Base-by-base conservation (phyloP, 2,888 invertebrate species). In the Hirtodrosophila cameraria region DNA sequence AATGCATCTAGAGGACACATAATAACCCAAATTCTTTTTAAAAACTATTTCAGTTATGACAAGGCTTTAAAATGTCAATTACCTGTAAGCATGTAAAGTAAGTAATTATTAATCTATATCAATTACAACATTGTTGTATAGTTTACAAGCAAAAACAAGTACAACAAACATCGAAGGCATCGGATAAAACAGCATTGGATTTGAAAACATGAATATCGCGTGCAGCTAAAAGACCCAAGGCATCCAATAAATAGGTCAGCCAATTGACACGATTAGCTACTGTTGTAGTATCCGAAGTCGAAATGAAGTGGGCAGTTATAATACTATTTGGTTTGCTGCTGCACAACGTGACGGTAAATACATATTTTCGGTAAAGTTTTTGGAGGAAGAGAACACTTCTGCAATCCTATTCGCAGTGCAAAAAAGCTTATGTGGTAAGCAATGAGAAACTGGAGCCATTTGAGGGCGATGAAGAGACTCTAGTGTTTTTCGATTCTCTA, bases 391-490 rank as follows among this genome's bases (percentile, higher is more conserved):
- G 20, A 16, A 20, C 12, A 11, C 9, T 5, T 4, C 0, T 15
- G 1, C 1, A 3, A 15, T 11, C 3, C 13, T 6, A 15, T 4
- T 28, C 6, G 16, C 23, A 86, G 83, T 58, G 66, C 43, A 86
- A 79, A 7, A 81, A 87, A 50, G 48, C 79, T 9, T 88, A 88
- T 63, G 78, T 75, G 31, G 86, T 88, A 0, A 46, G 54, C 41
- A 87, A 86, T 70, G 84, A 85, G 27, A 52, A 69, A 5, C 54
- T 88, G 35, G 87, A 88, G 2, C 46, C 76, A 2, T 80, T 87
- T 4, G 68, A 76, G 20, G 86, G 84, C 18, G 75, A 84, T 1
- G 55, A 57, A 1, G 79, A 88, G 20, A 85, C 88, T 0, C 39
- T 84, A 1, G 73, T 86, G 1, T 3, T 53, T 0, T 80, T 81